These are phyloP conservation scores for Drosophila atripex DNA, from an alignment of 2,888 invertebrate species.

Conservation along the genomic window DNA sequence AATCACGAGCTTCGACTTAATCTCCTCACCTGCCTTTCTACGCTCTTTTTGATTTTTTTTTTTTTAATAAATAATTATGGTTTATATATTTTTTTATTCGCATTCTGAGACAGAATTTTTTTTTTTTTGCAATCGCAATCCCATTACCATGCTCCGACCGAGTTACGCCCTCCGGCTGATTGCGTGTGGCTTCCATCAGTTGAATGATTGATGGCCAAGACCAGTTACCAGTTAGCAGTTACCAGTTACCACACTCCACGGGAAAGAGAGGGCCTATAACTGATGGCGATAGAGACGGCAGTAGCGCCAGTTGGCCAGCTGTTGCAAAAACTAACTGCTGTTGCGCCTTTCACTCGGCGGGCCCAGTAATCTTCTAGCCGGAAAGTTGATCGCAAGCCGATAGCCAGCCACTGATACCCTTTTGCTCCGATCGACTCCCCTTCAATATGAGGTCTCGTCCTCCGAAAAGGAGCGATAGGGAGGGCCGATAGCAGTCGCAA, in stretches of 20 bases:
- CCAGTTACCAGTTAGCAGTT: constrained; percentile 7
- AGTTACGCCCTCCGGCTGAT: constrained; percentile 45
- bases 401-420: constrained; percentile 67
- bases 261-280: not conserved
- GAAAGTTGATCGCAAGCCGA: constrained; percentile 65
- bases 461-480: constrained; percentile 54
- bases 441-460: not conserved
- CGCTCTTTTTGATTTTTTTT: not conserved
- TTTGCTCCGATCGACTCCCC: constrained; percentile 36
- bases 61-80: not conserved
- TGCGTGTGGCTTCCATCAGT: constrained; percentile 48
- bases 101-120: not conserved
- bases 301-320: constrained; percentile 35
- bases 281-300: not conserved
- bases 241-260: too few species aligned
- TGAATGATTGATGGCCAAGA: constrained; percentile 45
- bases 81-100: constrained; percentile 2
- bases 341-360: constrained; percentile 24
- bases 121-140: constrained; percentile 24
- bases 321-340: constrained; percentile 23
- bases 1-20: constrained; percentile 32
- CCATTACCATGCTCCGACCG: constrained; percentile 37
- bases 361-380: constrained; percentile 49
- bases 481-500: constrained; percentile 70
- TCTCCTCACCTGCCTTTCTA: not conserved